A percentile compares a stretch with the other conserved stretches of the same genome.
Conservation (phyloP, 2,113 vertebrate species). For the Mobula hypostoma region DNA sequence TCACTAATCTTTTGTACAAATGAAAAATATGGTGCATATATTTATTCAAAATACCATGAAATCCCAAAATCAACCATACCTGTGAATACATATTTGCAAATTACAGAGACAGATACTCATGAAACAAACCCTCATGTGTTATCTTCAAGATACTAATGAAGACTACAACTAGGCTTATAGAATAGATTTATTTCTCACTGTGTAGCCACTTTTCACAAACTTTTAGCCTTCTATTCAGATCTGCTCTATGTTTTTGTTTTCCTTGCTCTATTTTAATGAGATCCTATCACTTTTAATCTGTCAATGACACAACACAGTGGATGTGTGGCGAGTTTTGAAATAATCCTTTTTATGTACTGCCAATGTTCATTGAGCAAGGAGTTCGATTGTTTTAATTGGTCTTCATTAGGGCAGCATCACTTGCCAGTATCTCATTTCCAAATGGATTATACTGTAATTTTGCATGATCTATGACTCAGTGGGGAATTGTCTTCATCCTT, state of each 20-base stretch:
- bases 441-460: slow-evolving; percentile 15
- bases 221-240: background rate
- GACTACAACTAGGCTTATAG: too few relatives aligned
- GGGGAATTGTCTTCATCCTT: background rate
- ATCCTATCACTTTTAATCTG: background rate
- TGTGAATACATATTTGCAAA: background rate
- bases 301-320: background rate
- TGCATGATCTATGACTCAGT: slow-evolving; percentile 6
- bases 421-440: background rate
- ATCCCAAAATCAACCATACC: background rate
- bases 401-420: background rate
- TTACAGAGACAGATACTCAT: background rate
- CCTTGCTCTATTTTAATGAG: background rate
- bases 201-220: background rate
- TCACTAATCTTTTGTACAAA: background rate
- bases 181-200: background rate
- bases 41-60: background rate
- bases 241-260: background rate
- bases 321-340: background rate
- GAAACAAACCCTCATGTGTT: background rate
- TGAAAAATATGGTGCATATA: background rate
- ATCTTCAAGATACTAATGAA: too few relatives aligned
- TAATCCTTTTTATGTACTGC: background rate
- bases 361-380: background rate
- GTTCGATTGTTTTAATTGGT: background rate